Percentiles rank a stretch among this genome's conserved stretches.
Conservation (phyloP, 2,888 invertebrate genomes). For the Venusia cambrica region DNA sequence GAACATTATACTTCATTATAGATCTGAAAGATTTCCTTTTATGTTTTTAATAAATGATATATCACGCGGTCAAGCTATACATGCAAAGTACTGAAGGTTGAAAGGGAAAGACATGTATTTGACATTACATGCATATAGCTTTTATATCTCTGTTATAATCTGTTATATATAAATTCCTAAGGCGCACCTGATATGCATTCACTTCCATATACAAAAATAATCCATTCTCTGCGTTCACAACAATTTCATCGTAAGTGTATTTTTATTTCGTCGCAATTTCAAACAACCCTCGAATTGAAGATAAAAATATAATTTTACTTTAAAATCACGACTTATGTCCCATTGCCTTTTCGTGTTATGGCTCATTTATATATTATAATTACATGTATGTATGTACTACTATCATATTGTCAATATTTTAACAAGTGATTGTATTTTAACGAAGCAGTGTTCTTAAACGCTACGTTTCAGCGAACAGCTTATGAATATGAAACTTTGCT, state of each 20-base stretch:
- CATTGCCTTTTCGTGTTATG: constrained; percentile 17
- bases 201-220: constrained; percentile 74
- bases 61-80: constrained; percentile 22
- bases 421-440: constrained; percentile 38
- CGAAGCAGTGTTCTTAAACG: constrained; percentile 39
- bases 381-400: constrained; percentile 38
- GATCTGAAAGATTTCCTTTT: too few species aligned
- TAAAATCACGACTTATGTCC: constrained; percentile 33
- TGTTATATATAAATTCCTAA: constrained; percentile 45
- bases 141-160: constrained; percentile 33
- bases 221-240: constrained; percentile 63
- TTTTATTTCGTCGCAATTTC: constrained; percentile 13
- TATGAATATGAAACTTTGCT: constrained; percentile 24
- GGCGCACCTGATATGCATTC: constrained; percentile 76
- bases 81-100: constrained; percentile 18
- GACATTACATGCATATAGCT: constrained; percentile 20
- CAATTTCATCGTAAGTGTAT: constrained; percentile 27
- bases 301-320: constrained; percentile 18
- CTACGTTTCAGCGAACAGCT: constrained; percentile 24
- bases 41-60: neutral
- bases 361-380: constrained; percentile 16
- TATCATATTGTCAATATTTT: constrained; percentile 60
- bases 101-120: constrained; percentile 20
- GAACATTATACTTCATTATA: too few species aligned
- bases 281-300: constrained; percentile 1